Evolutionary conservation across 2,113 vertebrate genomes (phyloP), one percentile per base, ranked within the genome.

Genomic region (Phocoena sinus): DNA sequence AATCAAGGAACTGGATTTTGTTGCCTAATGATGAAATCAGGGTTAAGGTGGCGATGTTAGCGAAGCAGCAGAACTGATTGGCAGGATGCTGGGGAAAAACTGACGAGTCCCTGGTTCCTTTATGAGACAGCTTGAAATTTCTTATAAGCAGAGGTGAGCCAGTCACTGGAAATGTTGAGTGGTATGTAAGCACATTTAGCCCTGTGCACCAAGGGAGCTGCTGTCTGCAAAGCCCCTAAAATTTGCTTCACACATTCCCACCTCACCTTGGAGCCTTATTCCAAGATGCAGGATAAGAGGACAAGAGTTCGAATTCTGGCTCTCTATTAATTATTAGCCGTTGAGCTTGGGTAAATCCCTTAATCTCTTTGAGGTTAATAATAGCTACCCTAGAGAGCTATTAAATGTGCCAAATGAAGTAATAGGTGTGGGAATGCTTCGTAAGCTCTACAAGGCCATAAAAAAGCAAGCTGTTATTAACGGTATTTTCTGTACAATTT

Each of bases 291-390:
- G 41, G 89, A 41, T 89, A n/a, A 77, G 83, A 91, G 58, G 95
- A 95, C 21, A 3, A 3, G 89, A 95, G 91, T 98, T 97, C 8
- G 0, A 97, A 18, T 96, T 93, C 86, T 87, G 89, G 62, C 50
- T 85, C 8, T 58, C 21, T 81, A 11, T 97, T 96, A 70, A 58
- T 97, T 93, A 93, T 58, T 95, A 82, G 44, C 67, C 25, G 14
- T 83, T 93, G 79, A 89, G 20, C 28, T 93, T 95, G 50, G 20
- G 13, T 67, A 96, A 93, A 89, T 97, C 62, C 83, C 77, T 76
- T 94, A 84, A 95, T 93, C 89, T 96, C 58, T 56, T 87, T 65
- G 33, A 95, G 83, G 92, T 93, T 95, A 93, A 93, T 97, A 79
- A 93, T 91, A 63, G 81, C 63, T 60, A 47, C 67, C 33, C 41